These are phyloP conservation scores for Drosophila carrolli DNA, from an alignment of 1,140 invertebrate species.

Conservation along the genomic window DNA sequence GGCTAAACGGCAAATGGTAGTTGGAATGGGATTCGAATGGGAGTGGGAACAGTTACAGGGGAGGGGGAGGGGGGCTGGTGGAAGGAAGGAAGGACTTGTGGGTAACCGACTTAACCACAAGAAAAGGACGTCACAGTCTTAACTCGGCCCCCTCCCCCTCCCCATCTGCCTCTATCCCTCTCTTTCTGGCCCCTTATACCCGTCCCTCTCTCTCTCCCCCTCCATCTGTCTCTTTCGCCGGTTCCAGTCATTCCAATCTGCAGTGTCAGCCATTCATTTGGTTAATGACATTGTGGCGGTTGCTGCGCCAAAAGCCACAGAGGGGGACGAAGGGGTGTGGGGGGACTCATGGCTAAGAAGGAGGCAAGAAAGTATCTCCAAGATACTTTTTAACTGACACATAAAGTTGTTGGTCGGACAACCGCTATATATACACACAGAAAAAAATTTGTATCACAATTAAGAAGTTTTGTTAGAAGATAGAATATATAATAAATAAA, in stretches of 20 bases:
- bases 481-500: background rate
- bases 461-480: background rate
- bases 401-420: slow-evolving; percentile 58
- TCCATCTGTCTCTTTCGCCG: background rate
- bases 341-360: slow-evolving; percentile 14
- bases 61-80: background rate
- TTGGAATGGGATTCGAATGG: background rate
- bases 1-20: slow-evolving; percentile 27
- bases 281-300: slow-evolving; percentile 80
- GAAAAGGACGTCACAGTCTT: slow-evolving; percentile 62
- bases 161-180: background rate
- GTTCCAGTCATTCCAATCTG: slow-evolving; percentile 58
- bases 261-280: slow-evolving; percentile 81
- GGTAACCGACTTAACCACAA: slow-evolving; percentile 76
- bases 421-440: slow-evolving; percentile 20
- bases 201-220: background rate
- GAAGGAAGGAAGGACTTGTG: slow-evolving; percentile 7
- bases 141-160: background rate
- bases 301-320: slow-evolving; percentile 75
- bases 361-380: slow-evolving; percentile 52
- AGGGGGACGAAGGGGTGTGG: background rate
- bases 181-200: too few species aligned
- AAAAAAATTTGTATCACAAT: background rate
- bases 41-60: slow-evolving; percentile 3
- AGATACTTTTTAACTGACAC: slow-evolving; percentile 68